These are phyloP conservation scores for Clarias macrocephalus DNA, from an alignment of 2,113 vertebrate species.

Conservation along the genomic window DNA sequence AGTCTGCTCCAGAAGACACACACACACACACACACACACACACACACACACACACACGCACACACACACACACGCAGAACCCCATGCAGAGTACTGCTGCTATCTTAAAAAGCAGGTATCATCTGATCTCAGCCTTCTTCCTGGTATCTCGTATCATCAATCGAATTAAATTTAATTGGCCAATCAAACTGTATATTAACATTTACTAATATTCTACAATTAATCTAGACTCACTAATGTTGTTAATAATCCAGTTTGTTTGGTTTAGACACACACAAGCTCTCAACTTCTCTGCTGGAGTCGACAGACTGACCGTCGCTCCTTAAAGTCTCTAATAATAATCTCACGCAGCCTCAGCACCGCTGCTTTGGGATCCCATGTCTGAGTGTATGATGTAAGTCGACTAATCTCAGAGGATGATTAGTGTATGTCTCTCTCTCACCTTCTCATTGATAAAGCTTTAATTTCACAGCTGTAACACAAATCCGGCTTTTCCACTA, in stretches of 20 bases:
- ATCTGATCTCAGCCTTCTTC: background rate
- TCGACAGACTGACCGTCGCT: background rate
- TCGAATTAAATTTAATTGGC: background rate
- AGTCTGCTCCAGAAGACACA: conserved; percentile 31
- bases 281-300: background rate
- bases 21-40: background rate
- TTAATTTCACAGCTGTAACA: background rate
- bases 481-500: background rate
- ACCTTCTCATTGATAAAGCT: background rate
- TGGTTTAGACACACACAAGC: background rate
- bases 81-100: background rate
- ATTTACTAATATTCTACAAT: background rate
- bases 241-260: background rate
- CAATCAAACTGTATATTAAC: background rate
- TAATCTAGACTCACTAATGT: background rate
- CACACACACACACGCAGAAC: background rate
- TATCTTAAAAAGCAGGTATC: background rate
- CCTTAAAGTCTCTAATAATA: background rate
- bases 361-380: background rate
- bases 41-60: conserved; percentile 27
- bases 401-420: background rate
- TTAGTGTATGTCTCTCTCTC: background rate
- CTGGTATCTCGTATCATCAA: background rate
- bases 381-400: background rate
- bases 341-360: background rate